Evolutionary conservation across 2,888 invertebrate genomes (phyloP).

Genomic region (Linnaemya vulpina): DNA sequence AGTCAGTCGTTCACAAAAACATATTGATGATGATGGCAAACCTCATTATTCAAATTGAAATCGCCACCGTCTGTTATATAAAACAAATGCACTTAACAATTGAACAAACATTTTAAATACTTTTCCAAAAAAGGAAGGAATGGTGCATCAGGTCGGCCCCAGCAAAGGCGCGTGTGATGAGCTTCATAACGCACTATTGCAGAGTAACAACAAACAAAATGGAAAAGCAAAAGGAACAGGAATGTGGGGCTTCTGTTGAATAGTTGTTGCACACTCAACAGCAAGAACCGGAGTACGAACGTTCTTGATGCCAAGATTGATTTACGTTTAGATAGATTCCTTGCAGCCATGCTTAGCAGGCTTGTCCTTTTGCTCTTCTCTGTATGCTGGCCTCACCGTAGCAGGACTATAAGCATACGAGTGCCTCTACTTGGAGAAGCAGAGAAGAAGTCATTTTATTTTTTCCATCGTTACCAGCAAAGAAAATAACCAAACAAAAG

Average conservation of each 20-base stretch:
- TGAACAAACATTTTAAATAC: constrained; percentile 22
- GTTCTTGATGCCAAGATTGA: constrained; percentile 77
- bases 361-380: constrained; percentile 49
- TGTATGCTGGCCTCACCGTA: constrained; percentile 13
- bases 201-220: neutral
- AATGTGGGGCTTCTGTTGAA: neutral
- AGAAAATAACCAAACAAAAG: constrained; percentile 57
- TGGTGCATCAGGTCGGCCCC: neutral
- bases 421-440: neutral
- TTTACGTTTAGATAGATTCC: constrained; percentile 83
- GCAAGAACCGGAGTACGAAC: constrained; percentile 18
- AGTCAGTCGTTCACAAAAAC: neutral
- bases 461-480: constrained; percentile 21
- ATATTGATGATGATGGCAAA: constrained; percentile 37
- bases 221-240: neutral
- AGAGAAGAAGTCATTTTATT: constrained; percentile 1
- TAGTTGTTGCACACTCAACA: constrained; percentile 11
- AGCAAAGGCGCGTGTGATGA: neutral
- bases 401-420: constrained; percentile 44
- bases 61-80: constrained; percentile 49
- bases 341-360: constrained; percentile 73
- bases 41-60: constrained; percentile 59
- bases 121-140: neutral
- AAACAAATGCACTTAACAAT: constrained; percentile 50
- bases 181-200: neutral